Conservation (phyloP, 2,113 vertebrate species). For the Leptodactylus fuscus region DNA sequence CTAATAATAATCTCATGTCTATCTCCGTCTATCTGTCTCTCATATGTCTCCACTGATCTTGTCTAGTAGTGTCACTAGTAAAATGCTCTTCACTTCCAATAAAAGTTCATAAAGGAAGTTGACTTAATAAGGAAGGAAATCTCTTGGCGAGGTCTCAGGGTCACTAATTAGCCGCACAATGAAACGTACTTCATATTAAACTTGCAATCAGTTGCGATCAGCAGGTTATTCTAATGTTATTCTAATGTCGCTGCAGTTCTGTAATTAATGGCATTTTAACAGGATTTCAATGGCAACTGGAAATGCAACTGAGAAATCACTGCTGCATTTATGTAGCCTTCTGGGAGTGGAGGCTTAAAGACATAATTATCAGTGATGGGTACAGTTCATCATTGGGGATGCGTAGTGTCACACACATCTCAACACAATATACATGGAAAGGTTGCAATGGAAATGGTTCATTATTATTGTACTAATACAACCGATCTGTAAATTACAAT, state of each 20-base stretch:
- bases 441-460: neutral
- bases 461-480: neutral
- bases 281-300: conserved; percentile 43
- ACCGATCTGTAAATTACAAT: no score
- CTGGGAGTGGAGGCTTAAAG: neutral
- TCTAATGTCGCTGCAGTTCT: conserved; percentile 45
- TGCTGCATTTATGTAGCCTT: conserved; percentile 12
- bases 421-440: neutral
- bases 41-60: no score
- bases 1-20: no score
- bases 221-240: conserved; percentile 48
- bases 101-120: conserved; percentile 19
- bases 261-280: conserved; percentile 52
- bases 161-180: conserved; percentile 44
- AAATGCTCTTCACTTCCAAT: conserved; percentile 24
- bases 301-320: conserved; percentile 40
- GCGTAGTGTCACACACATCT: neutral
- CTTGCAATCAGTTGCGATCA: conserved; percentile 49
- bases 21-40: no score
- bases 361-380: neutral
- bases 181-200: conserved; percentile 45
- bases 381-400: neutral
- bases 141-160: conserved; percentile 38
- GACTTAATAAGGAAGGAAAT: conserved; percentile 47
- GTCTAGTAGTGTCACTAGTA: no score